These are phyloP conservation scores for Syngnathus rostellatus DNA, from an alignment of 2,797 vertebrate genomes.

Conservation along the genomic window DNA sequence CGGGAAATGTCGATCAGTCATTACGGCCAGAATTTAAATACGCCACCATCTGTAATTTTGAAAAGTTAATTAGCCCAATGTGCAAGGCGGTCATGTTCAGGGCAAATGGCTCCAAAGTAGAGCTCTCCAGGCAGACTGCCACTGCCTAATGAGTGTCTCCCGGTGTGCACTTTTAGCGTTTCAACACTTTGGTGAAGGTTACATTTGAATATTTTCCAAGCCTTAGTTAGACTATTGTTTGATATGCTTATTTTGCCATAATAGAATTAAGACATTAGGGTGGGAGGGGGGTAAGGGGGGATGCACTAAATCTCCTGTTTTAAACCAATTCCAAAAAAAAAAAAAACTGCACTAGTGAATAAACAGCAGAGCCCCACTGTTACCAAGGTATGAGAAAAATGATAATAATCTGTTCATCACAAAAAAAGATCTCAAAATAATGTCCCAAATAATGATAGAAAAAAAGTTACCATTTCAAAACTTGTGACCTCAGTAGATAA, in stretches of 20 bases:
- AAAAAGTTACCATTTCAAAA: background rate
- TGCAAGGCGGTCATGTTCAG: constrained; percentile 54
- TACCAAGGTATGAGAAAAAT: too few relatives aligned
- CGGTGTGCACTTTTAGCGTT: constrained; percentile 49
- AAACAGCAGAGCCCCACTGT: background rate
- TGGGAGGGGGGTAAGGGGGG: too few relatives aligned
- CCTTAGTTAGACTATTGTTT: constrained; percentile 47
- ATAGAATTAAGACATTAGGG: constrained; percentile 40
- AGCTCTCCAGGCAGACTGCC: constrained; percentile 60
- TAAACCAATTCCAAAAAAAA: background rate
- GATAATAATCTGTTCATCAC: too few relatives aligned
- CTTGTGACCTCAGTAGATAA: too few relatives aligned
- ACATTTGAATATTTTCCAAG: constrained; percentile 57
- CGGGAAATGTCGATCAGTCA: constrained; percentile 42
- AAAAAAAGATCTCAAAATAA: too few relatives aligned
- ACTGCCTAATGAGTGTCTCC: constrained; percentile 56
- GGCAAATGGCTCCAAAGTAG: constrained; percentile 59
- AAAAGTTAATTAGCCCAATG: constrained; percentile 63
- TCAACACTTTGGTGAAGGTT: constrained; percentile 58
- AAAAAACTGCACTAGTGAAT: background rate
- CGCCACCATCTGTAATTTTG: constrained; percentile 58
- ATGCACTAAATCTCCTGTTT: background rate
- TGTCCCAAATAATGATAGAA: background rate
- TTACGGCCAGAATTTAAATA: constrained; percentile 47
- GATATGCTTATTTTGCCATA: constrained; percentile 33